These are phyloP conservation scores for Ophion costatus DNA, from an alignment of 2,888 invertebrate genomes.

Conservation along the genomic window DNA sequence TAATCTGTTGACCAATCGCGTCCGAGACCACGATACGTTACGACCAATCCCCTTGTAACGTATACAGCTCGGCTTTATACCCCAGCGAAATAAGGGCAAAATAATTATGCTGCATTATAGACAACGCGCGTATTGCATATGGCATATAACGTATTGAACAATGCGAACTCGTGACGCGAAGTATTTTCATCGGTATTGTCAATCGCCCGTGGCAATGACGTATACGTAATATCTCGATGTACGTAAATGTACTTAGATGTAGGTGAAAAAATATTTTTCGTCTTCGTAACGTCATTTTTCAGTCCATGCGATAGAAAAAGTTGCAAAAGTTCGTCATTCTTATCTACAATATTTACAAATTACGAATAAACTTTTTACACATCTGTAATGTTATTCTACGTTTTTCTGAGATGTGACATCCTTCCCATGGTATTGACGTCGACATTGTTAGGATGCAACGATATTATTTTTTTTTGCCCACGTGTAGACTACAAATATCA, in stretches of 20 bases:
- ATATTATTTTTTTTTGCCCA: too few species aligned
- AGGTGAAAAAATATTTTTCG: too few species aligned
- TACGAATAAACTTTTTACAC: too few species aligned
- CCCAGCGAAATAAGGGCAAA: constrained; percentile 78
- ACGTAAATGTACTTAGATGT: neutral
- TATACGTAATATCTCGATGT: neutral
- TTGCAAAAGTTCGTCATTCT: neutral
- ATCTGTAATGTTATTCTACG: too few species aligned
- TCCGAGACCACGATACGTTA: constrained; percentile 66
- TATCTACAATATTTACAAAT: too few species aligned
- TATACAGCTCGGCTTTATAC: constrained; percentile 53
- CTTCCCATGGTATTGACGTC: too few species aligned
- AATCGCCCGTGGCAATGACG: neutral
- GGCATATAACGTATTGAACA: constrained; percentile 20
- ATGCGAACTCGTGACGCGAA: neutral
- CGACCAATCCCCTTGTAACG: constrained; percentile 78
- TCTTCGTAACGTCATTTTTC: neutral
- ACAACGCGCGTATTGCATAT: constrained; percentile 43
- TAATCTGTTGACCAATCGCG: constrained; percentile 81
- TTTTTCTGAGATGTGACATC: too few species aligned
- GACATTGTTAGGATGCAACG: too few species aligned
- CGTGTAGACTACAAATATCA: too few species aligned
- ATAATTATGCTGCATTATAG: constrained; percentile 72
- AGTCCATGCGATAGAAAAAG: neutral
- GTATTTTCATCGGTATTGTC: neutral